phyloP scores from a whole-genome alignment of 1,140 invertebrate species.

The Battus philenor region DNA sequence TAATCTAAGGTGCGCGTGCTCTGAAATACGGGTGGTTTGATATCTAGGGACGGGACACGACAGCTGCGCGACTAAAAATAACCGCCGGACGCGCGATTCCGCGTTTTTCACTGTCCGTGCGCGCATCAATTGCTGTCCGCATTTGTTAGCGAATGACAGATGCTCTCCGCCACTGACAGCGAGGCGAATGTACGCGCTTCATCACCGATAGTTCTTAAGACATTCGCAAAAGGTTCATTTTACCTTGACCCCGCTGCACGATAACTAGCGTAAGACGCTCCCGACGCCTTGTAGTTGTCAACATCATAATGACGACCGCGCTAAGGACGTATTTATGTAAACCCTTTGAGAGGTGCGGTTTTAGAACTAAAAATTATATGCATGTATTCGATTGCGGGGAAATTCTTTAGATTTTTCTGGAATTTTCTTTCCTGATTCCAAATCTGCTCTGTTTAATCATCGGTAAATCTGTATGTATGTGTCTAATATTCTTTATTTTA shows the following conservation, averaged over 20 bases:
- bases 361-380: conserved; percentile 52
- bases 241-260: conserved; percentile 5
- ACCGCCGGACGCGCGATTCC: conserved; percentile 56
- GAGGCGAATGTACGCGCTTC: conserved; percentile 23
- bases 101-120: conserved; percentile 71
- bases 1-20: conserved; percentile 38
- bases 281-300: conserved; percentile 55
- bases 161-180: conserved; percentile 61
- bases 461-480: too few relatives aligned
- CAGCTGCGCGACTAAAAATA: conserved; percentile 67
- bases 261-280: conserved; percentile 21
- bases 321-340: conserved; percentile 55
- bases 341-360: conserved; percentile 52
- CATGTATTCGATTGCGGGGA: too few relatives aligned
- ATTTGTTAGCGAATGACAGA: conserved; percentile 72
- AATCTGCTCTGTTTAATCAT: too few relatives aligned
- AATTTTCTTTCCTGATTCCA: too few relatives aligned
- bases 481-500: too few relatives aligned
- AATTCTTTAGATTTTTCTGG: too few relatives aligned
- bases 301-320: conserved; percentile 50
- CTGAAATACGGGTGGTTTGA: conserved; percentile 42
- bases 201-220: conserved; percentile 20
- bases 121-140: conserved; percentile 68
- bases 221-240: conserved; percentile 23
- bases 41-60: conserved; percentile 43